phyloP scores from a whole-genome alignment of 1,140 invertebrate genomes.

The Trichonephila inaurata region DNA sequence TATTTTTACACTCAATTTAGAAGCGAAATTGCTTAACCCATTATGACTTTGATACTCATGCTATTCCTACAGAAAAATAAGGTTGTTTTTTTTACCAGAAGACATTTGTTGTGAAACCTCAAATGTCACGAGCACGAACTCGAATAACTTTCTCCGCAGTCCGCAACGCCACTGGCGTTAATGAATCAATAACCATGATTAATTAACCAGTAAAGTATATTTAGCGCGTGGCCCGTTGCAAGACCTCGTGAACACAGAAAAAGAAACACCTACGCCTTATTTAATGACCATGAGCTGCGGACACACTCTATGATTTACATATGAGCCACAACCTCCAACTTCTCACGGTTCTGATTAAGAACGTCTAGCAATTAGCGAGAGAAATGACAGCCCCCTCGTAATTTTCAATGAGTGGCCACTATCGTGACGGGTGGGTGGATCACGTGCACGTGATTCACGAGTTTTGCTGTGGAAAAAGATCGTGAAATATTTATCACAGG shows the following conservation, averaged over 20 bases:
- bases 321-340: conserved; percentile 12
- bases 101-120: neutral
- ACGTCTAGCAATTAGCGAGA: conserved; percentile 43
- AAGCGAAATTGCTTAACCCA: no score
- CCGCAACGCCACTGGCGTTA: neutral
- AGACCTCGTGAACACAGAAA: neutral
- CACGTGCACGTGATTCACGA: conserved; percentile 65
- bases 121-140: neutral
- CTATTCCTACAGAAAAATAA: no score
- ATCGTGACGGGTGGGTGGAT: conserved; percentile 56
- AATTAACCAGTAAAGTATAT: conserved; percentile 16
- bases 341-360: conserved; percentile 32
- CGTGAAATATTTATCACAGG: conserved; percentile 72
- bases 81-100: neutral
- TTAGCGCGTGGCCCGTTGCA: neutral
- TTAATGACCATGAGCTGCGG: conserved; percentile 12
- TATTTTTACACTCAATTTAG: no score
- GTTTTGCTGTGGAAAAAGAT: neutral
- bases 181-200: conserved; percentile 20
- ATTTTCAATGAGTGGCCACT: conserved; percentile 57
- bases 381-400: conserved; percentile 41
- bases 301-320: conserved; percentile 38
- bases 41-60: no score
- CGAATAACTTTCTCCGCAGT: no score
- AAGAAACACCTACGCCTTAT: conserved; percentile 27